Evolutionary conservation across 2,113 vertebrate species (phyloP), one percentile per base, ranked within the genome.

Genomic region (Alligator sinensis): DNA sequence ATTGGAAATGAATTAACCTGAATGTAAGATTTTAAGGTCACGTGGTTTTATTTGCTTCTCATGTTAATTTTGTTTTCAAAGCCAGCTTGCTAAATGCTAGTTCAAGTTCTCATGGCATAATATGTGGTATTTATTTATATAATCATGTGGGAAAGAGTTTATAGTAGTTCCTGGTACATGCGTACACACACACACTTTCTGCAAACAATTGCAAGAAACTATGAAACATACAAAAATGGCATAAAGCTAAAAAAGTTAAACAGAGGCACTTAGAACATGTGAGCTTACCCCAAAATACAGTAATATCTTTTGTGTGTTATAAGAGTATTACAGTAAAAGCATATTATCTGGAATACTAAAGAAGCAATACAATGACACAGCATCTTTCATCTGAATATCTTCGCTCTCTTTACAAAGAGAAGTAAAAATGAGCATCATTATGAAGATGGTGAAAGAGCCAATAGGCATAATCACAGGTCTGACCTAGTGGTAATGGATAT

Each of bases 61-160:
- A 87, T 84, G 22, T 78, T 86, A 63, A 59, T 92, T 93, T 87
- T 94, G 12, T 91, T 95, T 91, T 91, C 54, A 63, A 28, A 78
- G 84, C 64, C 60, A 60, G 4, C 11, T 93, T 55, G 60, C 16
- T 81, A 47, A 70, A 63, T 84, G 13, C 5, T 25, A 82, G 5
- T 82, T 80, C 70, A 80, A 18, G 6, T 86, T 89, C 77, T 81
- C 75, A 80, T 80, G 34, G 25, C 15, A 54, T 7, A 92, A 3
- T 19, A 34, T 58, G n/a, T 25, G 34, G 14, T 89, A 17, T 54
- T 82, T 22, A 1, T 9, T 62, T 89, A n/a, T 80, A 16, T 77
- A 57, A 75, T 76, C 62, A 91, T 57, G 24, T 77, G 34, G 59
- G 21, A 89, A 25, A 57, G 76, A 28, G 24, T 84, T 91, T 94